These are phyloP conservation scores for Neoscelio sp. DNA, from an alignment of 2,888 invertebrate species.

Conservation along the genomic window DNA sequence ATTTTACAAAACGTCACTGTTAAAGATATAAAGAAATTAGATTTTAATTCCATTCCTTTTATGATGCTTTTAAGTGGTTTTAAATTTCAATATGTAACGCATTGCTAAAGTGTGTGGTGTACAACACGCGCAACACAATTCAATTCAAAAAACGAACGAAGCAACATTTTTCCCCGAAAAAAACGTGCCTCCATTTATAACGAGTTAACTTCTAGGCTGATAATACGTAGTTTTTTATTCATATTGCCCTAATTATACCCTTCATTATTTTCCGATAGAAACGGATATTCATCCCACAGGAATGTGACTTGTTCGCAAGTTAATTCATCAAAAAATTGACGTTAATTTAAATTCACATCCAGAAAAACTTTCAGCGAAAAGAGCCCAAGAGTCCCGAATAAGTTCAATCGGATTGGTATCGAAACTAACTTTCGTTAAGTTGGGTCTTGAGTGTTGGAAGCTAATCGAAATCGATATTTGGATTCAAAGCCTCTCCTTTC, in stretches of 20 bases:
- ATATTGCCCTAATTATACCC: neutral
- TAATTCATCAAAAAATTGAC: neutral
- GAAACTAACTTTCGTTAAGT: conserved; percentile 30
- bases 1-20: conserved; percentile 7
- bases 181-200: too few species aligned
- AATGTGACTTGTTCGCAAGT: too few species aligned
- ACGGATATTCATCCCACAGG: conserved; percentile 1
- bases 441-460: neutral
- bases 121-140: too few species aligned
- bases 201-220: neutral
- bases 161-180: too few species aligned
- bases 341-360: conserved; percentile 29
- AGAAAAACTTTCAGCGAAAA: conserved; percentile 25
- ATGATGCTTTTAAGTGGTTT: neutral
- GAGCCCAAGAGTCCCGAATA: conserved; percentile 40
- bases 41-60: neutral
- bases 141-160: too few species aligned
- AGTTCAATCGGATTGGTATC: conserved; percentile 26
- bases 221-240: neutral
- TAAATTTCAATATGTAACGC: neutral
- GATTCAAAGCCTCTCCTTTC: too few species aligned
- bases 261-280: conserved; percentile 2
- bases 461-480: too few species aligned
- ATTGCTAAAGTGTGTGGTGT: too few species aligned
- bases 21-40: too few species aligned